phyloP scores from a whole-genome alignment of 1,140 invertebrate genomes.

The Luehdorfia chinensis region DNA sequence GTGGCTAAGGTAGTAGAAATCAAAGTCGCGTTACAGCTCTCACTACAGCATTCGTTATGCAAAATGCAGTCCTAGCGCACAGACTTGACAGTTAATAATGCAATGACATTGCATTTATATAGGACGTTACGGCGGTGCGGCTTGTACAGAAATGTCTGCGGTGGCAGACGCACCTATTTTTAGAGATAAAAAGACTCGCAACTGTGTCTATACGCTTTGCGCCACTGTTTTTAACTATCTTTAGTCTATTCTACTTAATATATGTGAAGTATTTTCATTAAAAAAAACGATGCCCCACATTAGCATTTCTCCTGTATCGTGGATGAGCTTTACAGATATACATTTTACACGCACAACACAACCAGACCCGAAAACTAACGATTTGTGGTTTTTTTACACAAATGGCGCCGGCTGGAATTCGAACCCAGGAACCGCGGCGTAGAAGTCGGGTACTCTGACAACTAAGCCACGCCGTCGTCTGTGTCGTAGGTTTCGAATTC shows the following conservation, averaged over 20 bases:
- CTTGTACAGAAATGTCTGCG: constrained; percentile 49
- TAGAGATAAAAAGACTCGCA: constrained; percentile 44
- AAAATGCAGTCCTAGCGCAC: constrained; percentile 22
- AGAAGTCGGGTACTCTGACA: too few species aligned
- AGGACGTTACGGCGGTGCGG: constrained; percentile 26
- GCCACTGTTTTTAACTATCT: constrained; percentile 27
- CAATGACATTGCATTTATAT: constrained; percentile 10
- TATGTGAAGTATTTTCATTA: too few species aligned
- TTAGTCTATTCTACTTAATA: constrained; percentile 13
- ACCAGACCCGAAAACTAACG: too few species aligned
- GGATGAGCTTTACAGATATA: too few species aligned
- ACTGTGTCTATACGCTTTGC: constrained; percentile 26
- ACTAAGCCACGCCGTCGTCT: too few species aligned
- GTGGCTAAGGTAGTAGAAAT: not conserved
- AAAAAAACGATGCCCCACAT: too few species aligned
- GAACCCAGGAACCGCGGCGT: too few species aligned
- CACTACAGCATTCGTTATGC: constrained; percentile 23
- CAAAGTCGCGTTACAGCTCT: constrained; percentile 27
- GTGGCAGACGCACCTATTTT: constrained; percentile 61
- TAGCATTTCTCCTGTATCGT: too few species aligned
- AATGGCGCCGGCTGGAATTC: too few species aligned
- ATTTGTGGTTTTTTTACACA: too few species aligned
- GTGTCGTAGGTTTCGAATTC: too few species aligned
- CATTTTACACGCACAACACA: too few species aligned
- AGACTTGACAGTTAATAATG: constrained; percentile 24